Evolutionary conservation across 2,888 invertebrate species (phyloP).

Genomic region (Cataglyphis albicans): DNA sequence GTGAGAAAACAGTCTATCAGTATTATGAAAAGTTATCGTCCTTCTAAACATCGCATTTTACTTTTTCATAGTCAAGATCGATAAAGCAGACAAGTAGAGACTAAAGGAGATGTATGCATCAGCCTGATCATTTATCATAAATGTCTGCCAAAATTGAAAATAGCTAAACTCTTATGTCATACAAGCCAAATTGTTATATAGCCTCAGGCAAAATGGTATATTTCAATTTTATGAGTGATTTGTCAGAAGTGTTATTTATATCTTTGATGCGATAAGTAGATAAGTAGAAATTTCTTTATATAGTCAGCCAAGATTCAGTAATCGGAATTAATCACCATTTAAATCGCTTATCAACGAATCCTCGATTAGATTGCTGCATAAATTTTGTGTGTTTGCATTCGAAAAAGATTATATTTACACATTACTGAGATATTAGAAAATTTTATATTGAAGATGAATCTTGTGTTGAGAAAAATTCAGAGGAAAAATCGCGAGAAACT

Average conservation of each 20-base stretch:
- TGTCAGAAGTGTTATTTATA: slow-evolving; percentile 9
- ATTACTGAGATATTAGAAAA: not conserved
- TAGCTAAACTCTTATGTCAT: slow-evolving; percentile 30
- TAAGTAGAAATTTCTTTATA: slow-evolving; percentile 3
- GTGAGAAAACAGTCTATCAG: not conserved
- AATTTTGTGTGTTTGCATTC: not conserved
- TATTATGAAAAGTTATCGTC: slow-evolving; percentile 32
- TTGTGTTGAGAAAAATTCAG: not conserved
- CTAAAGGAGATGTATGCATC: slow-evolving; percentile 37
- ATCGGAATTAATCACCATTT: not conserved
- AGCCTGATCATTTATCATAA: slow-evolving; percentile 39
- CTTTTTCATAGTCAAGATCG: slow-evolving; percentile 31
- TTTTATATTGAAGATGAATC: not conserved
- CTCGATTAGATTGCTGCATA: not conserved
- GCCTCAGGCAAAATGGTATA: slow-evolving; percentile 7
- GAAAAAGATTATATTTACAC: not conserved
- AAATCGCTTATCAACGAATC: not conserved
- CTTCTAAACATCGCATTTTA: not conserved
- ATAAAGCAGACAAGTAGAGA: slow-evolving; percentile 28
- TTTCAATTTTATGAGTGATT: slow-evolving; percentile 43
- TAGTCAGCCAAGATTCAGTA: not conserved
- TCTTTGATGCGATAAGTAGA: slow-evolving; percentile 3
- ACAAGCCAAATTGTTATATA: slow-evolving; percentile 3
- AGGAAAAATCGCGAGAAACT: not conserved
- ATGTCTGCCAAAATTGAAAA: slow-evolving; percentile 17